Percentiles rank a stretch among this genome's conserved stretches.
Evolutionary conservation across 2,113 vertebrate species (phyloP).

Genomic region (Crypturellus undulatus): DNA sequence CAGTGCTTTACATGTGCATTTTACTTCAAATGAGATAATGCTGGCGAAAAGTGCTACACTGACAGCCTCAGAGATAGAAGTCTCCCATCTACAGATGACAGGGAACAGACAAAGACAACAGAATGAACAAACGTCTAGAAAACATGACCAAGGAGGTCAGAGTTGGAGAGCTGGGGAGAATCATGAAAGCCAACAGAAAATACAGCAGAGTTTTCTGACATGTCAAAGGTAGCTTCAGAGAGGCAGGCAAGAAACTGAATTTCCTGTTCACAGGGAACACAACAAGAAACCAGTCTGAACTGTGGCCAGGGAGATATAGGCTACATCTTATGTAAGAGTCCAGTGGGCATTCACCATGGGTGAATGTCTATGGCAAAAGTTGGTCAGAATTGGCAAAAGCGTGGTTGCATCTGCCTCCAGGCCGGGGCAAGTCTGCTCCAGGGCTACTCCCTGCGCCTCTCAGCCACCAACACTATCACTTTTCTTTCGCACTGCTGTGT

Average conservation of each 20-base stretch:
- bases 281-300: not conserved
- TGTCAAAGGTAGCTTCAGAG: not conserved
- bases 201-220: not conserved
- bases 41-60: not conserved
- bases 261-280: not conserved
- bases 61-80: not conserved
- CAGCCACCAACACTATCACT: not conserved
- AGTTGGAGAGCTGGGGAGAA: not conserved
- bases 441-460: not conserved
- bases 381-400: not conserved
- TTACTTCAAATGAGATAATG: conserved; percentile 15
- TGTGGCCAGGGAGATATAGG: not conserved
- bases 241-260: not conserved
- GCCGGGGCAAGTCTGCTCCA: not conserved
- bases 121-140: not conserved
- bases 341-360: not conserved
- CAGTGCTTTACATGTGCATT: not conserved
- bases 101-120: not conserved
- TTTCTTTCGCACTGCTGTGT: not conserved
- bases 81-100: not conserved
- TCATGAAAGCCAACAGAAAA: not conserved
- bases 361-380: not conserved
- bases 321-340: not conserved
- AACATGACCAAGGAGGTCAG: not conserved
- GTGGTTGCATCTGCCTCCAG: not conserved